Percentiles rank a stretch among this genome's conserved stretches.
Evolutionary conservation across 2,113 vertebrate genomes (phyloP).

Genomic region (Zonotrichia leucophrys): DNA sequence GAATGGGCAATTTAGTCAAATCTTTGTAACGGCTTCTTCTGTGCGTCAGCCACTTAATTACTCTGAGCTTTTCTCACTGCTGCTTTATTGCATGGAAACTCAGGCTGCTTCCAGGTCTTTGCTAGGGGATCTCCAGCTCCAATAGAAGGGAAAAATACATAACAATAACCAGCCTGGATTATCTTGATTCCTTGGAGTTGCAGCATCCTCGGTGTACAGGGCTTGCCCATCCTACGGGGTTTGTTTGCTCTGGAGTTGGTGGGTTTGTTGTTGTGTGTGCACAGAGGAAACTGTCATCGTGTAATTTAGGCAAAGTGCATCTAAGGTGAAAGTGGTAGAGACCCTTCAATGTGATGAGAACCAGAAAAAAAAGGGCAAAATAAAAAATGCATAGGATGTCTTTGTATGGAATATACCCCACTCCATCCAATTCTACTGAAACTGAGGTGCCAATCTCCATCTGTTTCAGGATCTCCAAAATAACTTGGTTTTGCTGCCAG

Average conservation of each 20-base stretch:
- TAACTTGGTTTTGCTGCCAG: background rate
- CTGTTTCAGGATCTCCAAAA: background rate
- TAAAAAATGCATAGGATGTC: background rate
- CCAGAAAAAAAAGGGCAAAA: background rate
- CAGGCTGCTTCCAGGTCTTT: constrained; percentile 74
- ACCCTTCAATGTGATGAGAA: rapidly evolving
- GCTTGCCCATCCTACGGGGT: background rate
- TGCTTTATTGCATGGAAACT: constrained; percentile 83
- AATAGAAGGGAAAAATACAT: background rate
- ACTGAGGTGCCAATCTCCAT: rapidly evolving
- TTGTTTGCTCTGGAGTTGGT: background rate
- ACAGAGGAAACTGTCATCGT: background rate
- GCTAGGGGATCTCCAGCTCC: constrained; percentile 60
- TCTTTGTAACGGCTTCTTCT: constrained; percentile 92
- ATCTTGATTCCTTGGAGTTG: background rate
- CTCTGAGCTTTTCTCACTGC: constrained; percentile 84
- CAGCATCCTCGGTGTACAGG: background rate
- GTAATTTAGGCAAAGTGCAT: background rate
- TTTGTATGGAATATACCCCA: rapidly evolving
- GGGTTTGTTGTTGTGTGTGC: background rate
- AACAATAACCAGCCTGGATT: background rate
- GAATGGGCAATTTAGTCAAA: constrained; percentile 99
- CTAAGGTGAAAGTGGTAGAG: background rate
- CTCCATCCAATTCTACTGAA: background rate
- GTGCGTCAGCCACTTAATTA: constrained; percentile 93